Conservation (phyloP, 2,797 vertebrate genomes). For the Geotrypetes seraphini region DNA sequence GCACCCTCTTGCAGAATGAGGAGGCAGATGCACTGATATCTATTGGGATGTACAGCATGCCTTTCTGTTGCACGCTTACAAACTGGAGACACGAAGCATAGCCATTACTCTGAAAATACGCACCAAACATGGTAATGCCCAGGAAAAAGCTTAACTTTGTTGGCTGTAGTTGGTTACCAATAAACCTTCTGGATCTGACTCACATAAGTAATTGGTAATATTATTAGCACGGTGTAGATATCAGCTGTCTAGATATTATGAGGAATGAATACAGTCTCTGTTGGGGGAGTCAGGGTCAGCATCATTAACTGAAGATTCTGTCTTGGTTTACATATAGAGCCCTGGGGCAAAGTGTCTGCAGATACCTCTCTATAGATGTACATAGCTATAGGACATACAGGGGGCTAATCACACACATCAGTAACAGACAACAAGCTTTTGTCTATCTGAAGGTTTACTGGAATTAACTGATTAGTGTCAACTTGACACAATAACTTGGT, state of each 20-base stretch:
- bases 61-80: no score
- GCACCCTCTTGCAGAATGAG: no score
- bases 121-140: slow-evolving; percentile 2
- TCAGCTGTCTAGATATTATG: slow-evolving; percentile 92
- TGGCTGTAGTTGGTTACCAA: no score
- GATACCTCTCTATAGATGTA: slow-evolving; percentile 74
- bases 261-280: slow-evolving; percentile 91
- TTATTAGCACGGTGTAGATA: slow-evolving; percentile 93
- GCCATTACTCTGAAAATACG: not conserved
- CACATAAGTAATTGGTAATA: slow-evolving; percentile 82
- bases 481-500: slow-evolving; percentile 80
- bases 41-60: no score
- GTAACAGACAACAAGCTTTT: slow-evolving; percentile 86
- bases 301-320: slow-evolving; percentile 90
- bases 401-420: slow-evolving; percentile 86
- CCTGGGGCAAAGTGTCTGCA: slow-evolving; percentile 88
- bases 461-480: slow-evolving; percentile 96
- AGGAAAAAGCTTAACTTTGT: slow-evolving; percentile 25
- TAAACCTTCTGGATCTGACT: slow-evolving; percentile 44
- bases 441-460: slow-evolving; percentile 87
- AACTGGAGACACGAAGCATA: no score
- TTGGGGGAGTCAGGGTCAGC: slow-evolving; percentile 95
- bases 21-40: no score
- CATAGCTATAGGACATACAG: slow-evolving; percentile 65
- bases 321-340: slow-evolving; percentile 64